These are phyloP conservation scores for Dasypogon diadema DNA, from an alignment of 2,888 invertebrate species.

Conservation along the genomic window DNA sequence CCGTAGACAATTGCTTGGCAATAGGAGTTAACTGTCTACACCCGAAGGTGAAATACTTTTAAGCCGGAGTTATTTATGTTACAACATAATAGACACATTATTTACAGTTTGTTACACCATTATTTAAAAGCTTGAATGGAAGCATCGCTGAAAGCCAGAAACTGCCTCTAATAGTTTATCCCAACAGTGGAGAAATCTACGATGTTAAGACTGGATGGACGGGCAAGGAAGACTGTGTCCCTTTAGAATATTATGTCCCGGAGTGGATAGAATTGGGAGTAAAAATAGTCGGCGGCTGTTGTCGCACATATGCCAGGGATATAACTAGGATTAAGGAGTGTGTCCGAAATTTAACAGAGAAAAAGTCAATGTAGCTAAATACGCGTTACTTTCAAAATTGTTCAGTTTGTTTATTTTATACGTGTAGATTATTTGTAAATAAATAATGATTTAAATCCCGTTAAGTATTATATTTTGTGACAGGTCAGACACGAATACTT, in stretches of 20 bases:
- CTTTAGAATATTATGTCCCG: slow-evolving; percentile 78
- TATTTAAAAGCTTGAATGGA: slow-evolving; percentile 73
- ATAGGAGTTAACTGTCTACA: slow-evolving; percentile 91
- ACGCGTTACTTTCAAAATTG: slow-evolving; percentile 11
- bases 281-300: slow-evolving; percentile 91
- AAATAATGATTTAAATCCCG: no score
- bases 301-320: slow-evolving; percentile 86
- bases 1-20: slow-evolving; percentile 77
- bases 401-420: not conserved
- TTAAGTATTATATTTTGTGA: not conserved
- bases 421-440: no score
- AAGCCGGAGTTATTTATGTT: no score
- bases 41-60: slow-evolving; percentile 67
- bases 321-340: slow-evolving; percentile 77
- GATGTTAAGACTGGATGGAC: slow-evolving; percentile 72
- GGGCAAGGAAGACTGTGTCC: slow-evolving; percentile 77
- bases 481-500: no score
- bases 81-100: no score
- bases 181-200: slow-evolving; percentile 82
- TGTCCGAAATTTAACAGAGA: slow-evolving; percentile 57
- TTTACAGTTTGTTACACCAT: slow-evolving; percentile 71
- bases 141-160: slow-evolving; percentile 65
- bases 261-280: slow-evolving; percentile 88
- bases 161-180: slow-evolving; percentile 88
- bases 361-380: no score